These are phyloP conservation scores for Jaculus jaculus DNA, from an alignment of 2,113 vertebrate genomes.

Conservation along the genomic window DNA sequence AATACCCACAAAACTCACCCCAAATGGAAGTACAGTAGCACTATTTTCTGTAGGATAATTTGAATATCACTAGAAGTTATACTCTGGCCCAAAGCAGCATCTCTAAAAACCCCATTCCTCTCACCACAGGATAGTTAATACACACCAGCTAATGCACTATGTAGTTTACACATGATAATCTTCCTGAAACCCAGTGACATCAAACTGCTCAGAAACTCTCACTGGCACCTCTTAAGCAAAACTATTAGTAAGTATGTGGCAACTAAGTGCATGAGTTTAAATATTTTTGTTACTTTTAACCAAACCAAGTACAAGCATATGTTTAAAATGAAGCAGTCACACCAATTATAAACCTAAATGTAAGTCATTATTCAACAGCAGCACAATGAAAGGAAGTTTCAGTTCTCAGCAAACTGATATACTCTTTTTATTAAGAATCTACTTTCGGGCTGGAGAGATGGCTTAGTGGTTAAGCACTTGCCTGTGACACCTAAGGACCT, in stretches of 20 bases:
- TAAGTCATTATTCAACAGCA: background rate
- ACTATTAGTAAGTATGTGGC: background rate
- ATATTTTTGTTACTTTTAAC: background rate
- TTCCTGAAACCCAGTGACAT: background rate
- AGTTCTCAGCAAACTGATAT: background rate
- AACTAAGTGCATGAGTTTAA: background rate
- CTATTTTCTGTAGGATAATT: background rate
- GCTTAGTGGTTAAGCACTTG: too few relatives aligned
- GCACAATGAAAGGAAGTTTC: background rate
- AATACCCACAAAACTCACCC: background rate
- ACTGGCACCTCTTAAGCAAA: background rate
- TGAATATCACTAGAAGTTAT: background rate
- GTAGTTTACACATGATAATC: background rate
- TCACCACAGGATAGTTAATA: background rate
- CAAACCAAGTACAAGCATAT: conserved; percentile 14
- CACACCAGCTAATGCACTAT: background rate
- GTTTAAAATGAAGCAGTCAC: conserved; percentile 37
- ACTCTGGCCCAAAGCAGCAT: background rate
- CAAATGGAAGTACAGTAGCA: background rate
- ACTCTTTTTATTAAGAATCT: too few relatives aligned
- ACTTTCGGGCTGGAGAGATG: too few relatives aligned
- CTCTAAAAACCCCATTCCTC: background rate
- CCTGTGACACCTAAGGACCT: too few relatives aligned
- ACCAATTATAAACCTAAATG: conserved; percentile 29
- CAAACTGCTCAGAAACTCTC: background rate